Evolutionary conservation across 2,113 vertebrate species (phyloP).

Genomic region (Anguilla rostrata): DNA sequence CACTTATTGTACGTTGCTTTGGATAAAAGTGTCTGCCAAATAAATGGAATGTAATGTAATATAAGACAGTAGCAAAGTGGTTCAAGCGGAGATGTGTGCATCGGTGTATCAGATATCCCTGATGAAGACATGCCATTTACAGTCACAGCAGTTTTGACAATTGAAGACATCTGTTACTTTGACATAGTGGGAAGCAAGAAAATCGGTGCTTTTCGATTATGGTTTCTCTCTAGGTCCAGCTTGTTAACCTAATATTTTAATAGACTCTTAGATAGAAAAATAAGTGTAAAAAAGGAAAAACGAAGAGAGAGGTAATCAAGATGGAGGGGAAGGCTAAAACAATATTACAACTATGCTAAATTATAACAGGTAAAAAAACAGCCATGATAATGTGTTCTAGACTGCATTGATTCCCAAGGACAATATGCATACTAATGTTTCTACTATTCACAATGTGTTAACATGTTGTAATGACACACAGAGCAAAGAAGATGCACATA

Average conservation of each 20-base stretch:
- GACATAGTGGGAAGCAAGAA: neutral
- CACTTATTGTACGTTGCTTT: no score
- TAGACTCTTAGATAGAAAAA: no score
- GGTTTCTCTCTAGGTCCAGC: neutral
- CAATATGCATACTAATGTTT: no score
- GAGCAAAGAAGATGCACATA: neutral
- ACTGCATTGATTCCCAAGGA: neutral
- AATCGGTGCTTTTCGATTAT: neutral
- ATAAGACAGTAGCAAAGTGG: neutral
- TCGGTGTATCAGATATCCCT: neutral
- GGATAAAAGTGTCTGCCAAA: no score
- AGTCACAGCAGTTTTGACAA: neutral
- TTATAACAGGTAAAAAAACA: neutral
- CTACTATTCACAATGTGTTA: neutral
- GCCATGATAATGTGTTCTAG: neutral
- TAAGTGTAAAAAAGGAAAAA: neutral
- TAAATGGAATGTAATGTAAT: neutral
- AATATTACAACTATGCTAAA: neutral
- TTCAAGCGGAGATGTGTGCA: neutral
- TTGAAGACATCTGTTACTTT: neutral
- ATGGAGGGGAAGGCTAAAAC: neutral
- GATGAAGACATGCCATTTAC: neutral
- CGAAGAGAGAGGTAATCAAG: neutral
- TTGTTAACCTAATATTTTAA: no score
- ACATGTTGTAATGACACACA: constrained; percentile 1